Base-by-base conservation (phyloP, 1,140 invertebrate genomes). In the Agraylea sexmaculata region DNA sequence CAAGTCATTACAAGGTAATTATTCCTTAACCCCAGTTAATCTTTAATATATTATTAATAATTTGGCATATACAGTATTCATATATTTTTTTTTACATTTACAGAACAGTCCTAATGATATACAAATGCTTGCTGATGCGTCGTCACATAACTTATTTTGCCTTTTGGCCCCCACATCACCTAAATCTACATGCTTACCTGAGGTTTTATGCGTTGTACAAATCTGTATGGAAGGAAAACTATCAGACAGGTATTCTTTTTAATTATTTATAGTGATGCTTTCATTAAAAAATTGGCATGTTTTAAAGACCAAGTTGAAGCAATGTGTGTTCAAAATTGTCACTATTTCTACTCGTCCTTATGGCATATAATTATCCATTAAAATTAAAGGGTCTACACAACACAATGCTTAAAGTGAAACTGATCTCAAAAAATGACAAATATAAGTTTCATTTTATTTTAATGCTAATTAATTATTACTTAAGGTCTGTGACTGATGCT, bases 21-120 rank as follows among this genome's bases (percentile, higher is more conserved):
- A 45, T 35, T 36, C 29, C 20, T 42, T 10, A n/a, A n/a, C n/a
- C n/a, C n/a, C n/a, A 40, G 37, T 47, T 18, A 34, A 21, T 25
- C 38, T 33, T 36, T 45, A 42, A 45, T 11, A 13, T 6, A 20
- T 1, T 34, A 22, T 27, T n/a, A 39, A 37, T 22, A 39, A 28
- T 32, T 17, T 29, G 10, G 23, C 39, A 17, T 23, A 12, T 16
- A 43, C 7, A n/a, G 19, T 29, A 19, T 13, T 35, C 8, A 30
- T 36, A 21, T 34, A 47, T 37, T 42, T 38, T 12, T 38, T 45
- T 50, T 37, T 19, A 16, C 42, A 50, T 37, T 64, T 65, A 22
- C 61, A 87, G 77, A 99, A 99, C 64, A 91, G 84, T 40, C 96
- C 96, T 1, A 97, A 99, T 71, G 96, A 99, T 70, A 68, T 99